Percentiles rank a stretch among this genome's conserved stretches.
Evolutionary conservation across 2,113 vertebrate genomes (phyloP).

Genomic region (Lepidothrix coronata): DNA sequence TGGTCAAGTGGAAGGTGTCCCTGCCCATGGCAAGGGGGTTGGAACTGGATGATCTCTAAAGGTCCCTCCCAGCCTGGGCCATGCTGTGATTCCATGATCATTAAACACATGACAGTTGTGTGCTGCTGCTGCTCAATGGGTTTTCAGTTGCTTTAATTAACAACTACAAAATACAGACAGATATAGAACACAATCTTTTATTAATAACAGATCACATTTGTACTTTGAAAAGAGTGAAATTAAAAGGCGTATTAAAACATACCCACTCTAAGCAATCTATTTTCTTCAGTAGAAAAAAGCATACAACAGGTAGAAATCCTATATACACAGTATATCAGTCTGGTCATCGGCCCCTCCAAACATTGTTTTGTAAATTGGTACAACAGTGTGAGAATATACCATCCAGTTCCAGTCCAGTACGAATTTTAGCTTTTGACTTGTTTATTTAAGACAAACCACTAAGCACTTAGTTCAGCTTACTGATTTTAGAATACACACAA

Average conservation of each 20-base stretch:
- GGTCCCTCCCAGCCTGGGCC: background rate
- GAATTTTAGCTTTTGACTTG: background rate
- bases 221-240: slow-evolving; percentile 55
- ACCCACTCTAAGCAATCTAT: slow-evolving; percentile 67
- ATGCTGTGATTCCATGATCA: background rate
- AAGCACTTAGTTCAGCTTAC: background rate
- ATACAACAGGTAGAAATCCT: slow-evolving; percentile 42
- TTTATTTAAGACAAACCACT: background rate
- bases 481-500: background rate
- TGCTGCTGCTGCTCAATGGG: background rate
- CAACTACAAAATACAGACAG: background rate
- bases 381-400: background rate
- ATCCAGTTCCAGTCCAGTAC: background rate
- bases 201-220: slow-evolving; percentile 59
- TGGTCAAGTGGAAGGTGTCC: background rate
- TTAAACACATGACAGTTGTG: background rate
- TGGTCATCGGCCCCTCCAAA: background rate
- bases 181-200: slow-evolving; percentile 54
- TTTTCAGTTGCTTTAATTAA: background rate
- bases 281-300: slow-evolving; percentile 70
- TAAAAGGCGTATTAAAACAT: slow-evolving; percentile 79
- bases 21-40: background rate
- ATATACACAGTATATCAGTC: slow-evolving; percentile 74
- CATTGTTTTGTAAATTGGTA: background rate
- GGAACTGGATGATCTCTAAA: background rate